These are phyloP conservation scores for Cactoblastis cactorum DNA, from an alignment of 2,888 invertebrate genomes.

Conservation along the genomic window DNA sequence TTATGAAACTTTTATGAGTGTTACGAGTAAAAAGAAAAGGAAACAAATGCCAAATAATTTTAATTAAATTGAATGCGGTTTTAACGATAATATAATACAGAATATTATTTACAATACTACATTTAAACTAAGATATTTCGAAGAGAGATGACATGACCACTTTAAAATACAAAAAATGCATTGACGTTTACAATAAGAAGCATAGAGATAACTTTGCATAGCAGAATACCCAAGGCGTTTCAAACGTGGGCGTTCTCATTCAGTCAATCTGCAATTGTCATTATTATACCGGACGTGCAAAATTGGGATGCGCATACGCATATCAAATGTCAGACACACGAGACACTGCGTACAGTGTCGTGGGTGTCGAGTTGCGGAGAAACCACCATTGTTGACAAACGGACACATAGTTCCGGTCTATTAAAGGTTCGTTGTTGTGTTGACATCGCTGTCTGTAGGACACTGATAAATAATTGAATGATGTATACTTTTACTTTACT, in stretches of 20 bases:
- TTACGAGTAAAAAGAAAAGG: too few relatives aligned
- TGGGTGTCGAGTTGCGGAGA: conserved; percentile 63
- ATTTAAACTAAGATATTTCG: too few relatives aligned
- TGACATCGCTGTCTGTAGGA: conserved; percentile 8
- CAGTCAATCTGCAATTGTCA: conserved; percentile 5
- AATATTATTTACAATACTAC: too few relatives aligned
- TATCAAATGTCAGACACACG: conserved; percentile 9
- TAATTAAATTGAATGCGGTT: too few relatives aligned
- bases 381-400: conserved; percentile 54
- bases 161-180: too few relatives aligned
- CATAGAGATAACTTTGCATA: conserved; percentile 2
- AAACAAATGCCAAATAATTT: too few relatives aligned
- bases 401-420: conserved; percentile 61
- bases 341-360: conserved; percentile 22
- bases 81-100: too few relatives aligned
- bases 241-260: background rate
- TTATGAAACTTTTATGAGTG: too few relatives aligned
- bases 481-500: background rate
- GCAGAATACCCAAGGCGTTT: background rate
- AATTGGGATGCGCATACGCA: conserved; percentile 12
- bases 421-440: conserved; percentile 5
- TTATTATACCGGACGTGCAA: conserved; percentile 7
- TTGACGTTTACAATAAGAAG: background rate
- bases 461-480: background rate
- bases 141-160: too few relatives aligned